These are phyloP conservation scores for Eremobia ochroleuca DNA, from an alignment of 2,888 invertebrate genomes.

Conservation along the genomic window DNA sequence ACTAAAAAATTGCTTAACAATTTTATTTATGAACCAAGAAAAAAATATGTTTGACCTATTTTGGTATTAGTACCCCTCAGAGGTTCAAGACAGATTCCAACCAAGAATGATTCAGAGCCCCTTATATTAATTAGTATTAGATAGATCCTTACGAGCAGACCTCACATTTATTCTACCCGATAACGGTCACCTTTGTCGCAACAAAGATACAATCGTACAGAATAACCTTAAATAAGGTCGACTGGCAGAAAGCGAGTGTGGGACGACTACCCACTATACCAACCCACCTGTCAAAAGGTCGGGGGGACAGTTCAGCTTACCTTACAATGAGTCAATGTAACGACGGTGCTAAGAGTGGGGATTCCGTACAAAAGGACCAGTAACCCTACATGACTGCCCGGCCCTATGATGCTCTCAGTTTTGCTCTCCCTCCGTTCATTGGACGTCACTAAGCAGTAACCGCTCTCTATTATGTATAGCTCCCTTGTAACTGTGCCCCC, in stretches of 20 bases:
- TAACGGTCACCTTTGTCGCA: conserved; percentile 38
- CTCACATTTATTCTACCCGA: background rate
- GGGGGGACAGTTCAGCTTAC: conserved; percentile 70
- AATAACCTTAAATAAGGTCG: conserved; percentile 48
- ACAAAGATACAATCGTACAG: conserved; percentile 27
- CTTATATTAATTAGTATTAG: background rate
- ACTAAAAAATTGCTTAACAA: background rate
- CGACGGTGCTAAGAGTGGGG: conserved; percentile 86
- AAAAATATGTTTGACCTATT: background rate
- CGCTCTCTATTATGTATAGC: conserved; percentile 89
- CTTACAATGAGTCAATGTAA: conserved; percentile 90
- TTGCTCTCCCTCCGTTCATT: conserved; percentile 78
- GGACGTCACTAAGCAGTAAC: conserved; percentile 87
- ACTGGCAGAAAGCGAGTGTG: conserved; percentile 48
- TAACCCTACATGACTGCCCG: conserved; percentile 87
- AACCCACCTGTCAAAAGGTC: conserved; percentile 46
- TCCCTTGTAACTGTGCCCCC: conserved; percentile 89
- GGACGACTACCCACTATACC: conserved; percentile 47
- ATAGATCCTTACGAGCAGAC: background rate
- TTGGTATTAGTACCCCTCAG: background rate
- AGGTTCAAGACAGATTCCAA: background rate
- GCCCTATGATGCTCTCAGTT: conserved; percentile 83
- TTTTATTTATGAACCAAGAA: background rate
- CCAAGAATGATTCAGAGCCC: background rate
- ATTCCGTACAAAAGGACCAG: conserved; percentile 88